Evolutionary conservation across 2,888 invertebrate species (phyloP).

Genomic region (Polyommatus icarus): DNA sequence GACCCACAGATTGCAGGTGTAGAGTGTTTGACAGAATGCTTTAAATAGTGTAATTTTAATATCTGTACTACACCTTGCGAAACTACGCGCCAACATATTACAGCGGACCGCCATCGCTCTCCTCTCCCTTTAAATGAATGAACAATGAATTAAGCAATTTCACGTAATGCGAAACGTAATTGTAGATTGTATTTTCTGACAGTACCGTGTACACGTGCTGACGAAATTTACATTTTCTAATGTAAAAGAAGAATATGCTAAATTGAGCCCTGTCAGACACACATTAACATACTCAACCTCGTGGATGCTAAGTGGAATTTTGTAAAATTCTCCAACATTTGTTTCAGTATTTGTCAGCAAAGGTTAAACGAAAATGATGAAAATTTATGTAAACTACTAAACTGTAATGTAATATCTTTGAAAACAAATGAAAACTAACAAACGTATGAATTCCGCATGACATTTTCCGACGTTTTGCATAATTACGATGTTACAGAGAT

Average conservation of each 20-base stretch:
- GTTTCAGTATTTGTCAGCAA: not conserved
- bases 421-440: not conserved
- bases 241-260: slow-evolving; percentile 11
- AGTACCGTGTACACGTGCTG: not conserved
- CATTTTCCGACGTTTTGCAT: not conserved
- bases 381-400: not conserved
- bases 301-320: slow-evolving; percentile 1
- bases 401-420: not conserved
- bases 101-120: no score
- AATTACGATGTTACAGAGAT: not conserved
- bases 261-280: not conserved
- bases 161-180: not conserved
- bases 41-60: no score
- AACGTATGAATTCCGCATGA: not conserved
- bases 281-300: not conserved
- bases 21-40: no score
- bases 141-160: not conserved
- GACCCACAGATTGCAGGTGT: no score
- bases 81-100: no score
- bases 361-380: not conserved
- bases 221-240: slow-evolving; percentile 5
- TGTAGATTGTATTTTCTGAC: not conserved
- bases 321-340: slow-evolving; percentile 2
- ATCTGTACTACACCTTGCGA: no score
- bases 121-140: no score